Conservation (phyloP, 2,888 invertebrate species). For the Agrilus biguttatus region DNA sequence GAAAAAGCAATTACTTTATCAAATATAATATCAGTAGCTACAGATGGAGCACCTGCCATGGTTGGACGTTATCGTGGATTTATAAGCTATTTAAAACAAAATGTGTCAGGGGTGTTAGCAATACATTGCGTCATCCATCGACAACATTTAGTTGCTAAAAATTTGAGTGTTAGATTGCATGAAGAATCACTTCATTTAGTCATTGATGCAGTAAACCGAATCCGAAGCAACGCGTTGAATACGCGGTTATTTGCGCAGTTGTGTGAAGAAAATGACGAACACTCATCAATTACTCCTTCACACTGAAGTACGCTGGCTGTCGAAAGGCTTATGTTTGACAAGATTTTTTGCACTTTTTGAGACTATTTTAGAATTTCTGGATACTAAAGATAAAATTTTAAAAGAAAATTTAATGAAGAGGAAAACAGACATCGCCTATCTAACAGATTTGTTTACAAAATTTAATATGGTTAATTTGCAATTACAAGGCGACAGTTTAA, state of each 20-base stretch:
- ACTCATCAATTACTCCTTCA: slow-evolving; percentile 13
- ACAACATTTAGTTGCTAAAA: slow-evolving; percentile 14
- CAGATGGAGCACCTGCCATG: slow-evolving; percentile 21
- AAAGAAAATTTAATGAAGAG: slow-evolving; percentile 8
- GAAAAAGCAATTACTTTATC: slow-evolving; percentile 13
- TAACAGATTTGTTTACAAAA: slow-evolving; percentile 9
- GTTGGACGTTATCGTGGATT: slow-evolving; percentile 19
- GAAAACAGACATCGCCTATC: slow-evolving; percentile 8
- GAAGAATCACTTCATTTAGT: slow-evolving; percentile 10
- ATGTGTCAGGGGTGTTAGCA: slow-evolving; percentile 12
- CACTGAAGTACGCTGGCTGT: slow-evolving; percentile 14
- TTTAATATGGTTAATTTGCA: slow-evolving; percentile 12
- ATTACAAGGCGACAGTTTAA: slow-evolving; percentile 15
- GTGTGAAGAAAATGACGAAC: slow-evolving; percentile 16
- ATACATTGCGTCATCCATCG: slow-evolving; percentile 16
- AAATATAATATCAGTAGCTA: slow-evolving; percentile 19
- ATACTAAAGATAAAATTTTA: slow-evolving; percentile 4
- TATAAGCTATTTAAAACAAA: slow-evolving; percentile 19
- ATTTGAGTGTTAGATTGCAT: slow-evolving; percentile 6
- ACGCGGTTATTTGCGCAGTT: slow-evolving; percentile 15
- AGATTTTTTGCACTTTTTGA: slow-evolving; percentile 9
- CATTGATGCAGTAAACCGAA: slow-evolving; percentile 12
- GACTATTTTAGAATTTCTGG: slow-evolving; percentile 7
- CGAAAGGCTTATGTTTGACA: slow-evolving; percentile 14
- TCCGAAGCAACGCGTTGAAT: slow-evolving; percentile 12